Evolutionary conservation across 1,140 invertebrate species (phyloP).

Genomic region (Pinna nobilis): DNA sequence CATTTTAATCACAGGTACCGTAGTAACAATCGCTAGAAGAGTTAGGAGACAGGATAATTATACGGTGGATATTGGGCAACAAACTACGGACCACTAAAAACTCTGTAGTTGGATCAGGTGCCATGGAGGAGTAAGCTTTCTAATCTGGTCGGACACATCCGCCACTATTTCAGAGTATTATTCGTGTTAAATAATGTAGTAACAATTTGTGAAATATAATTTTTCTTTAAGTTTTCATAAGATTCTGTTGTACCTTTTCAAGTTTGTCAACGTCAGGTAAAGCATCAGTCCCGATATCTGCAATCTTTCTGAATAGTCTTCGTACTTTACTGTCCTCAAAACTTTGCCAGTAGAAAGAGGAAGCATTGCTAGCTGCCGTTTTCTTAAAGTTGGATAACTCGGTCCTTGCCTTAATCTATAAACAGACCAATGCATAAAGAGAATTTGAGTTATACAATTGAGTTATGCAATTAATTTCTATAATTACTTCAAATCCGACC

Average conservation of each 20-base stretch:
- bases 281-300: conserved; percentile 85
- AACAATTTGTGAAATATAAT: conserved; percentile 14
- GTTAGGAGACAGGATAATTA: too few relatives aligned
- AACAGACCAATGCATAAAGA: too few relatives aligned
- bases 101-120: too few relatives aligned
- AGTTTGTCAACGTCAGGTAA: conserved; percentile 71
- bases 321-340: conserved; percentile 82
- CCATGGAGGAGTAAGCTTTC: too few relatives aligned
- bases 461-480: too few relatives aligned
- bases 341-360: conserved; percentile 77
- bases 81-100: too few relatives aligned
- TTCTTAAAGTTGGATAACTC: conserved; percentile 56
- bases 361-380: conserved; percentile 59
- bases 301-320: conserved; percentile 85
- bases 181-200: neutral
- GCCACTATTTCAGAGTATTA: neutral
- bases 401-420: conserved; percentile 28
- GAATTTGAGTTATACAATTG: too few relatives aligned
- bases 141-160: too few relatives aligned
- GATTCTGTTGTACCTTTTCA: conserved; percentile 78
- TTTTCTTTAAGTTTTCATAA: conserved; percentile 34
- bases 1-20: too few relatives aligned
- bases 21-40: too few relatives aligned
- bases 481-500: too few relatives aligned
- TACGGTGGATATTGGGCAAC: too few relatives aligned